Conservation (phyloP, 2,797 vertebrate species). For the Microtus obscurus region DNA sequence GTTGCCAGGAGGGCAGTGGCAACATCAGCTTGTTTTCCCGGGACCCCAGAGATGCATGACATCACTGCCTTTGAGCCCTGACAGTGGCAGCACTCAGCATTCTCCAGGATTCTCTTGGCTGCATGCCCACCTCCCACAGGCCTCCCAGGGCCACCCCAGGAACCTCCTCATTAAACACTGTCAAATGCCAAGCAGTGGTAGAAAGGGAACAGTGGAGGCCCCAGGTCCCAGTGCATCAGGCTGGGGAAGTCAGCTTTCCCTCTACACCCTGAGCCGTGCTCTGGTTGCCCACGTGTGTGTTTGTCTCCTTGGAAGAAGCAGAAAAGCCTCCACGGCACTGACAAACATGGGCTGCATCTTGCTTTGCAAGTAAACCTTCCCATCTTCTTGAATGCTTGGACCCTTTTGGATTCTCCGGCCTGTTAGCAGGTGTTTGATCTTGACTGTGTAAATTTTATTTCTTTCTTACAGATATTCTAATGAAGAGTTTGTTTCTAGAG, state of each 20-base stretch:
- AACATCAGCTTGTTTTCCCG: conserved; percentile 37
- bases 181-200: neutral
- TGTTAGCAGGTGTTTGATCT: neutral
- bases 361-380: neutral
- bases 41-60: conserved; percentile 54
- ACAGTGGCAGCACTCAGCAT: neutral
- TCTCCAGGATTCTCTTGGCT: conserved; percentile 71
- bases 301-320: neutral
- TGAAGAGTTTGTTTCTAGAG: conserved; percentile 26
- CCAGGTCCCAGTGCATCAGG: neutral
- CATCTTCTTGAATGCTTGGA: neutral
- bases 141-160: conserved; percentile 22
- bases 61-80: conserved; percentile 6
- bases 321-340: neutral
- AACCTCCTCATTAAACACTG: conserved; percentile 68
- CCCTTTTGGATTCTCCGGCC: neutral
- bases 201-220: neutral
- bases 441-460: neutral
- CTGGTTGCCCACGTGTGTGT: neutral
- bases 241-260: conserved; percentile 19
- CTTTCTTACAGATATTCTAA: neutral
- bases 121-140: conserved; percentile 61
- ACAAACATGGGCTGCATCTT: neutral
- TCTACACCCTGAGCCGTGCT: neutral
- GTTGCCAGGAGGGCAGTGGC: neutral